These are phyloP conservation scores for Linyphia triangularis DNA, from an alignment of 2,888 invertebrate genomes.

Conservation along the genomic window DNA sequence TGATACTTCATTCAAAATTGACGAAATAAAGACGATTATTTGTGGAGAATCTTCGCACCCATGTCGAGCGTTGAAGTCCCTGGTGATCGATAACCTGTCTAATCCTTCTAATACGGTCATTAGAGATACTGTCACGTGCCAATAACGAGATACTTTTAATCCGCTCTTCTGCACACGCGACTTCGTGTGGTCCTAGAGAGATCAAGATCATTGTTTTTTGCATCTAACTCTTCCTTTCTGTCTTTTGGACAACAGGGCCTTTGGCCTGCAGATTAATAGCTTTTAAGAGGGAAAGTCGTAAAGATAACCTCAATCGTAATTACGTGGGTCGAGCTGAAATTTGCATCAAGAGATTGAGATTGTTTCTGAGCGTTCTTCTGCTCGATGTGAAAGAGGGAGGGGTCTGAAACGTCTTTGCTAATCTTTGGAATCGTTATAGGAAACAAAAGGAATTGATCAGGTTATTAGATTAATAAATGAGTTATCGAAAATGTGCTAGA, in stretches of 20 bases:
- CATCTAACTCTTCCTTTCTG: background rate
- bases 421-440: no score
- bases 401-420: no score
- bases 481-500: no score
- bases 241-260: slow-evolving; percentile 7
- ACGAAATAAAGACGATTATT: no score
- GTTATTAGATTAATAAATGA: no score
- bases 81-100: slow-evolving; percentile 15
- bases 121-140: slow-evolving; percentile 12
- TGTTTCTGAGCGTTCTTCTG: no score
- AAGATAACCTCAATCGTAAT: background rate
- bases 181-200: background rate
- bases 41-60: no score
- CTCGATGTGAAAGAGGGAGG: no score
- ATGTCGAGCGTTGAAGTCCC: no score
- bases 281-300: background rate
- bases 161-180: slow-evolving; percentile 32
- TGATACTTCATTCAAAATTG: no score
- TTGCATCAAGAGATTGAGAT: background rate
- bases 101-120: slow-evolving; percentile 22
- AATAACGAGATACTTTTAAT: slow-evolving; percentile 15
- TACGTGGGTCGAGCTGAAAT: background rate
- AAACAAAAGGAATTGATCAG: no score
- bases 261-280: slow-evolving; percentile 5
- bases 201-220: slow-evolving; percentile 13